Evolutionary conservation across 1,140 invertebrate genomes (phyloP).

Genomic region (Hirudo medicinalis): DNA sequence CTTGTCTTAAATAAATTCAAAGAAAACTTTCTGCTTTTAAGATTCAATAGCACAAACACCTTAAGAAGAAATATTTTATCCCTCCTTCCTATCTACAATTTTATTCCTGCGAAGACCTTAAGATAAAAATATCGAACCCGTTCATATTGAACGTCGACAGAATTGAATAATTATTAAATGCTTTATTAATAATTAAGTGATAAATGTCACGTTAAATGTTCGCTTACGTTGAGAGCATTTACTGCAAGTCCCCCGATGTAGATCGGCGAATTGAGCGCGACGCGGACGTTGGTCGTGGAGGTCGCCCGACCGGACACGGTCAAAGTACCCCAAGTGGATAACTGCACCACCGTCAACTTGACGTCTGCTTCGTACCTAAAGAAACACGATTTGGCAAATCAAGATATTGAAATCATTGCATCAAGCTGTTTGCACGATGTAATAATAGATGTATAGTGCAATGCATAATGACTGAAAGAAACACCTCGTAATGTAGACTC

Average conservation of each 20-base stretch:
- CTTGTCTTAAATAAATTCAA: neutral
- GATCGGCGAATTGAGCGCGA: conserved; percentile 16
- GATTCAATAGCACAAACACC: too few relatives aligned
- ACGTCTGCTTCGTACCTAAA: conserved; percentile 18
- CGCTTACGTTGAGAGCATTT: neutral
- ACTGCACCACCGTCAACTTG: conserved; percentile 20
- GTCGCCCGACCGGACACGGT: neutral
- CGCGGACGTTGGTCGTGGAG: conserved; percentile 1
- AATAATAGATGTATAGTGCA: neutral
- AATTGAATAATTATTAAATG: too few relatives aligned
- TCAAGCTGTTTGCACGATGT: neutral
- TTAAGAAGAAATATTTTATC: too few relatives aligned
- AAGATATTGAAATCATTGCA: too few relatives aligned
- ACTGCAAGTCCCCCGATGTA: conserved; percentile 18
- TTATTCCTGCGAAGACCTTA: too few relatives aligned
- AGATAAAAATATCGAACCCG: too few relatives aligned
- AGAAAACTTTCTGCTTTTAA: too few relatives aligned
- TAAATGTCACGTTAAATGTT: neutral
- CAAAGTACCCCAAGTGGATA: conserved; percentile 17
- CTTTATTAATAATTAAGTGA: neutral
- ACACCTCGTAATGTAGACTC: conserved; percentile 20
- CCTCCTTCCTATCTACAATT: too few relatives aligned
- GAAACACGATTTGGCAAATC: too few relatives aligned
- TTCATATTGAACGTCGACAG: neutral
- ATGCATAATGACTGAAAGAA: neutral